Base-by-base conservation (phyloP, 2,797 vertebrate genomes). In the Morelia viridis region DNA sequence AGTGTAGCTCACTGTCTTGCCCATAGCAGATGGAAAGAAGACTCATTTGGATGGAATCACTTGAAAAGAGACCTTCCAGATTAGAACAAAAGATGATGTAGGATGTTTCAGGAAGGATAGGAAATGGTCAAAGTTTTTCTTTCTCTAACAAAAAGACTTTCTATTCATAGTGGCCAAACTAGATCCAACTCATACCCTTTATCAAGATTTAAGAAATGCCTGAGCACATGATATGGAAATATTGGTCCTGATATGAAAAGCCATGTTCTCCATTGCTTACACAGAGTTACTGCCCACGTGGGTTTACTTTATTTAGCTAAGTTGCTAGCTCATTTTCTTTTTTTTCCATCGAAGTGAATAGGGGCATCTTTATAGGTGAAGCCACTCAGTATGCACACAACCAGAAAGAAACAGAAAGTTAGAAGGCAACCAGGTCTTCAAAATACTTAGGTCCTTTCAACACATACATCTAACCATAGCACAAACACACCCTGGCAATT, bases 21-120 rank as follows among this genome's bases (percentile, higher is more conserved):
- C 93, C 92, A 89, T 92, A 95, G 83, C 95, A 95, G 93, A 56
- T 90, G 91, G 2, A 93, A 95, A 96, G 88, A 8, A 83, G 46
- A 62, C 13, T 53, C 50, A 7, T 53, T 53, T 60, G 22, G 13
- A 60, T 90, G n/a, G 19, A 62, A 5, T 53, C 50, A 53, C 1
- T 5, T 53, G 50, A 53, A 53, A 53, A 53, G 46, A 22, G 19
- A 17, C 83, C 50, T 12, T n/a, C 84, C 26, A 53, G 28, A 57
- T 0, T 28, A 57, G 53, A 50, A n/a, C 7, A 53, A 5, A 13
- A 57, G n/a, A 5, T 26, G 28, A 13, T 85, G 53, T 5, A 85
- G 84, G 13, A 53, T 53, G 50, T 53, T 53, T 8, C 50, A 13
- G 13, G 84, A n/a, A 85, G 56, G 28, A 53, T 53, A 28, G 13